These are phyloP conservation scores for Drosophila ohnishii DNA, from an alignment of 1,140 invertebrate species.

Conservation along the genomic window DNA sequence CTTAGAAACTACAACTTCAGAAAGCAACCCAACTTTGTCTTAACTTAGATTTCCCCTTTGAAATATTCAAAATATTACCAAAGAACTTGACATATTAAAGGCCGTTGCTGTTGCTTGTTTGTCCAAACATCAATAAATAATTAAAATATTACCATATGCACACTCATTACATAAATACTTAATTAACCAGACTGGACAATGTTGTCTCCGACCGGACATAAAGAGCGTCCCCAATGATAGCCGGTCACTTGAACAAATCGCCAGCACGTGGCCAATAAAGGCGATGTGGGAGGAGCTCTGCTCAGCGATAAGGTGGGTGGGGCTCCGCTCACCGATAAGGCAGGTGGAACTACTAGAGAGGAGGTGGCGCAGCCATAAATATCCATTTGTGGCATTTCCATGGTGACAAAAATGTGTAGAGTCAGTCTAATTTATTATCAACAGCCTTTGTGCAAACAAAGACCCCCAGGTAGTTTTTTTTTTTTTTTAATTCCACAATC, in stretches of 20 bases:
- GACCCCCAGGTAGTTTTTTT: slow-evolving; percentile 41
- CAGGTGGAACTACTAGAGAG: background rate
- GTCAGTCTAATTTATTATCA: slow-evolving; percentile 75
- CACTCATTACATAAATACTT: slow-evolving; percentile 56
- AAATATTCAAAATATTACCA: slow-evolving; percentile 1
- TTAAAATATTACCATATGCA: slow-evolving; percentile 49
- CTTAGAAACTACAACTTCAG: background rate
- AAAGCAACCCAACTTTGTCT: background rate
- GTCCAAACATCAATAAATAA: slow-evolving; percentile 42
- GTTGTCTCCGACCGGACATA: slow-evolving; percentile 35
- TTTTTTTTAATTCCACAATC: slow-evolving; percentile 63
- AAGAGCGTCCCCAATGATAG: slow-evolving; percentile 32
- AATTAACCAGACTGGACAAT: slow-evolving; percentile 44
- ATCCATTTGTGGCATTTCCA: slow-evolving; percentile 74
- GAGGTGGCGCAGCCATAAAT: slow-evolving; percentile 57
- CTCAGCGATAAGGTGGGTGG: background rate
- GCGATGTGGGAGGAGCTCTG: background rate
- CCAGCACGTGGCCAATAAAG: slow-evolving; percentile 57
- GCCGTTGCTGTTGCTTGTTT: background rate
- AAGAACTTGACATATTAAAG: slow-evolving; percentile 14
- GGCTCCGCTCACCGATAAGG: background rate
- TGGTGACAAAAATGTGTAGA: slow-evolving; percentile 70
- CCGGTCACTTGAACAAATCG: slow-evolving; percentile 53
- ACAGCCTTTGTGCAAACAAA: slow-evolving; percentile 67
- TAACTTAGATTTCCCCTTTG: background rate